Evolutionary conservation across 2,888 invertebrate genomes (phyloP), one percentile per base, ranked within the genome.

Genomic region (Andrena hattorfiana): DNA sequence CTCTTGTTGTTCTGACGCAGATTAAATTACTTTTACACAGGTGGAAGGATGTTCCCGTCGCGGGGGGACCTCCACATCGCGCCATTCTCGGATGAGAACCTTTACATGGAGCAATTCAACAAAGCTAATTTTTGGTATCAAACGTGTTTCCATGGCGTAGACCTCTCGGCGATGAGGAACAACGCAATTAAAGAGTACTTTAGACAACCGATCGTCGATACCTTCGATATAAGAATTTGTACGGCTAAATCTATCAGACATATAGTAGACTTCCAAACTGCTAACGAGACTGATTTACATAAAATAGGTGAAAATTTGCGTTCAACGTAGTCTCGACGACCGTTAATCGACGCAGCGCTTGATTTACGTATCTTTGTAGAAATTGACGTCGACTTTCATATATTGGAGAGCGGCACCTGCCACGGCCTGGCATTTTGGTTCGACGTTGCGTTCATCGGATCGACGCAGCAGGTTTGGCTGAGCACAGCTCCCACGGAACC

Each of bases 91-190:
- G 99, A 99, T 94, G 99, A 99, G 94, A 97, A 98, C 35, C 95
- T 99, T 54, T 99, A 98, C 93, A 98, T 99, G 97, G 99, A 99
- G 94, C 99, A 99, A 94, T 98, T 98, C 92, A 98, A 98, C 92
- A 99, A 99, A 95, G 99, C 99, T 0, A 99, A 99, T 94, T 99
- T 99, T 94, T 99, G 99, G 99, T 99, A 98, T 93, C 99, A 99
- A 94, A 97, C 98, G 49, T 98, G 98, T 94, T 99, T 99, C 95
- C 99, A 99, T 94, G 99, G 99, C 67, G 99, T 99, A 16, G 99
- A 99, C 94, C 95, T 99, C 82, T 97, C 98, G 90, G 97, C 97
- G 51, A 95, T 99, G 91, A 96, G 98, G 89, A 97, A 97, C 85
- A 98, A 98, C 89, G 99, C 99, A 3, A 97, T 99, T 95, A 97